Percentiles rank a stretch among this genome's conserved stretches.
Conservation (phyloP, 2,797 vertebrate genomes). For the Sternotherus odoratus region DNA sequence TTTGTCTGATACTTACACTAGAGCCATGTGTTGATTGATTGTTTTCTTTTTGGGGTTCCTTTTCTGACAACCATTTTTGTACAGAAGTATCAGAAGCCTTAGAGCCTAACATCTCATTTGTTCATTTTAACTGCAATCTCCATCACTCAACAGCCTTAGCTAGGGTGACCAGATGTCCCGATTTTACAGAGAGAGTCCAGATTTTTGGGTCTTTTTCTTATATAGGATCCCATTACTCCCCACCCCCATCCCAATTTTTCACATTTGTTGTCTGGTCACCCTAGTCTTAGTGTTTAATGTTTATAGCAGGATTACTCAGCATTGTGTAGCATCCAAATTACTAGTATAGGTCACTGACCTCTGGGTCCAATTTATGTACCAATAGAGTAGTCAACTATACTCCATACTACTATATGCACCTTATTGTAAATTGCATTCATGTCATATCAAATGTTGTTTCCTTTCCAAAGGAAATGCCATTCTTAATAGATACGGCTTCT, state of each 20-base stretch:
- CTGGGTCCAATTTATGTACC: not conserved
- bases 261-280: too few relatives aligned
- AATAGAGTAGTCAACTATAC: not conserved
- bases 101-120: not conserved
- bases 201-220: too few relatives aligned
- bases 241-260: too few relatives aligned
- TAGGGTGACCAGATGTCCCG: too few relatives aligned
- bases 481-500: not conserved
- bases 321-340: not conserved
- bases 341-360: not conserved
- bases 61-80: constrained; percentile 10
- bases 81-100: not conserved
- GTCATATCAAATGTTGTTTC: not conserved
- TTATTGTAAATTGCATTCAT: not conserved
- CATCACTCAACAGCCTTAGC: not conserved
- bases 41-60: not conserved
- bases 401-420: not conserved
- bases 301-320: not conserved
- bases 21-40: not conserved
- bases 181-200: too few relatives aligned
- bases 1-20: constrained; percentile 10
- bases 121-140: not conserved
- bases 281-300: not conserved
- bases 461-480: not conserved
- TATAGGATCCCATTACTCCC: too few relatives aligned